Base-by-base conservation (phyloP, 2,113 vertebrate species). In the Triplophysa siluroides region DNA sequence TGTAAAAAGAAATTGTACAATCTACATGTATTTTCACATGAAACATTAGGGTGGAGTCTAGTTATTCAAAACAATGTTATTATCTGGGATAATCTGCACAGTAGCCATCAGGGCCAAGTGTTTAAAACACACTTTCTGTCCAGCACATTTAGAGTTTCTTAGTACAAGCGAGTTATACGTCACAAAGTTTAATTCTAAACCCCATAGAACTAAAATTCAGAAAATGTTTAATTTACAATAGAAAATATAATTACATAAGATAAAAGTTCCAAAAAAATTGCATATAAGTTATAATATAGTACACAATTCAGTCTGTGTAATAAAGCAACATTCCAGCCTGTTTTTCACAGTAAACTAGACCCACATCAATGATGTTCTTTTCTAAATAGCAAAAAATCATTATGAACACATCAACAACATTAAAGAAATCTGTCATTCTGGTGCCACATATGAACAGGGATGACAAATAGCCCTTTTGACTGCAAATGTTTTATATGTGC, bases 261-360 rank as follows among this genome's bases (percentile, higher is more conserved):
- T 65, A 52, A 52, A 64, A 4, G 7, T 54, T 54, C 24, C 38
- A 75, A 75, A 13, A 75, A 50, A 29, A 64, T 74, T 74, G 71
- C 56, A 74, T 74, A 61, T 64, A 76, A 54, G 61, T 64, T 77
- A 33, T 54, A 65, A 77, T 52, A 75, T 62, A 75, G 41, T 9
- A 65, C 62, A 54, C 75, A 52, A 21, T 38, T 65, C 74, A 76
- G 45, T 76, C 74, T 65, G 75, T 65, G 74, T 65, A 65, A 65
- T 23, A 65, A 75, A 75, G 33, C 74, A 52, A 54, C 61, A 65
- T 77, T 65, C 75, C 62, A 54, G 54, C 62, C 75, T 52, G 62
- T 65, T 77, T 63, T 77, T 77, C 62, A 65, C 75, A 77, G 75
- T 77, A 65, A 45, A 65, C 14, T 52, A 8, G 19, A 77, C 12